These are phyloP conservation scores for Lepeophtheirus nordmannii DNA, from an alignment of 2,888 invertebrate species.

Conservation along the genomic window DNA sequence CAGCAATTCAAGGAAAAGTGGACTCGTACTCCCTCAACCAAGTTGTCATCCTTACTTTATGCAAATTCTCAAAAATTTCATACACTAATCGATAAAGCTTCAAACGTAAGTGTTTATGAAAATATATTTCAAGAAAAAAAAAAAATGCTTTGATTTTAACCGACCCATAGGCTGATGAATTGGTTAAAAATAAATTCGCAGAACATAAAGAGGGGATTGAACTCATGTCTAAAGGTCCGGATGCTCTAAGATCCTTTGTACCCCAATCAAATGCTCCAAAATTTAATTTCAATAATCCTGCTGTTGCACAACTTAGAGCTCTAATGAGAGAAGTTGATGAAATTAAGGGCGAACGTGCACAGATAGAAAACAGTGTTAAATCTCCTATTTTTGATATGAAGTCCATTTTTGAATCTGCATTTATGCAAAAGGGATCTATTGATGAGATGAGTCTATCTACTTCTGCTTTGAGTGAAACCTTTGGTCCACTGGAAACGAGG, in stretches of 20 bases:
- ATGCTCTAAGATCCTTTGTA: conserved; percentile 51
- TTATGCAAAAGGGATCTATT: conserved; percentile 59
- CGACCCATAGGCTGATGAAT: conserved; percentile 46
- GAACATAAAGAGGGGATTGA: conserved; percentile 60
- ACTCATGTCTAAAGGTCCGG: conserved; percentile 56
- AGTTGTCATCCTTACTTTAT: conserved; percentile 73
- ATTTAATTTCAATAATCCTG: conserved; percentile 30
- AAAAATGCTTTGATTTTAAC: not conserved
- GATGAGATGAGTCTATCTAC: conserved; percentile 58
- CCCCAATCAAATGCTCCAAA: conserved; percentile 41
- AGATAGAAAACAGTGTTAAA: conserved; percentile 70
- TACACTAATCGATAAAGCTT: conserved; percentile 32
- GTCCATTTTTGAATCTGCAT: conserved; percentile 54
- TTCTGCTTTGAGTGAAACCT: conserved; percentile 53
- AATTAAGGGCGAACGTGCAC: conserved; percentile 57
- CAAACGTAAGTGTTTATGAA: conserved; percentile 9
- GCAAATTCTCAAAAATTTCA: conserved; percentile 81
- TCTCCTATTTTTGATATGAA: conserved; percentile 65
- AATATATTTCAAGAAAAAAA: not conserved
- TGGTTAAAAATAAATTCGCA: conserved; percentile 72
- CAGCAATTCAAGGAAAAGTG: conserved; percentile 82
- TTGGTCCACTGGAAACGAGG: conserved; percentile 59
- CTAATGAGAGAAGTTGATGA: conserved; percentile 56
- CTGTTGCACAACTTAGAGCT: conserved; percentile 47
- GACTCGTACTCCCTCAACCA: conserved; percentile 71